Conservation (phyloP, 92 coral and sea anemone genomes). For the Siderastrea radians region DNA sequence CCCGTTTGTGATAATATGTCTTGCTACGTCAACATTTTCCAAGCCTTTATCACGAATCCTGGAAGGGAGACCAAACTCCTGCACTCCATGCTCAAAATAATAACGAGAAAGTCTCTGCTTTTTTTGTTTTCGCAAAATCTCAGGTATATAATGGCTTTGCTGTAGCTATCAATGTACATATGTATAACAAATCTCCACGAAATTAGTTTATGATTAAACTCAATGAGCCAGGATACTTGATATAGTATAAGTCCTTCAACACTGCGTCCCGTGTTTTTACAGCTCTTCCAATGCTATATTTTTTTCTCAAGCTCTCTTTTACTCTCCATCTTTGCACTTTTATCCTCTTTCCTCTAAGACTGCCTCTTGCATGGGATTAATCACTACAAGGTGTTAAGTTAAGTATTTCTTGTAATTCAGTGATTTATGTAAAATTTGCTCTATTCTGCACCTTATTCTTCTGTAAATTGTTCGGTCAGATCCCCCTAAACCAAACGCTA, state of each 20-base stretch:
- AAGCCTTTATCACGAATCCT: conserved; percentile 4
- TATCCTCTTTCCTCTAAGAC: conserved; percentile 62
- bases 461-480: conserved; percentile 14
- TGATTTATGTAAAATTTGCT: conserved; percentile 59
- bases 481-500: conserved; percentile 38
- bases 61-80: conserved; percentile 17
- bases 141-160: conserved; percentile 36
- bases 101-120: neutral
- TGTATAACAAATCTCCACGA: conserved; percentile 49
- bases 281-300: conserved; percentile 73
- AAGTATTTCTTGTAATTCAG: conserved; percentile 63
- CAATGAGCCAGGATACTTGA: conserved; percentile 63
- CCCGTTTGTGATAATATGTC: neutral
- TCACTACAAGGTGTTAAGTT: conserved; percentile 69
- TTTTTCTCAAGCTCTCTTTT: conserved; percentile 64
- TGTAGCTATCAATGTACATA: conserved; percentile 39
- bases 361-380: conserved; percentile 62
- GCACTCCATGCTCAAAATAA: conserved; percentile 18
- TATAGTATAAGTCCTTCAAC: conserved; percentile 55
- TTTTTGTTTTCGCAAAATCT: conserved; percentile 20
- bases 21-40: neutral
- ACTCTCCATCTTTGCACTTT: conserved; percentile 68
- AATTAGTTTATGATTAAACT: conserved; percentile 45
- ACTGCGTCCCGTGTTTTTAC: conserved; percentile 51
- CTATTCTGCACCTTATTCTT: conserved; percentile 55